These are phyloP conservation scores for Crenichthys baileyi DNA, from an alignment of 2,797 vertebrate species.

Conservation along the genomic window DNA sequence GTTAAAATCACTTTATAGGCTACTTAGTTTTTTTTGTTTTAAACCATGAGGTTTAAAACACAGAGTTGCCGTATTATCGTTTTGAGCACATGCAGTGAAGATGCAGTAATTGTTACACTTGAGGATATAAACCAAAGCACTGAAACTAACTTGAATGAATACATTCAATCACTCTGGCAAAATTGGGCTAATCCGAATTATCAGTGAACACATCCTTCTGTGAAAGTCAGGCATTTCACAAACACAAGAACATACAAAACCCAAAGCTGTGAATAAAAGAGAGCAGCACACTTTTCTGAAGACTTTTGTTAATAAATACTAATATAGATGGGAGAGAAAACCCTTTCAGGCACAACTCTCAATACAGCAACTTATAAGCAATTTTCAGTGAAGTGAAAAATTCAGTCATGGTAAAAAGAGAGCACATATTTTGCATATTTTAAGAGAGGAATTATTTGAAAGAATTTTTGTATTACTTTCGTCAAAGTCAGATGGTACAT, in stretches of 20 bases:
- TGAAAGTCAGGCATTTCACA: conserved; percentile 10
- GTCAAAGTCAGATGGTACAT: too few relatives aligned
- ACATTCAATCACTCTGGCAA: conserved; percentile 6
- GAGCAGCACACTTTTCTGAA: background rate
- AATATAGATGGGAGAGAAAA: background rate
- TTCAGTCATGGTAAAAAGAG: background rate
- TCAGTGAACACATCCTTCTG: conserved; percentile 16
- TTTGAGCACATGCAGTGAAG: background rate
- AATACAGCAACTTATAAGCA: background rate
- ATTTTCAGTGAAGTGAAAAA: background rate
- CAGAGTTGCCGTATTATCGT: background rate
- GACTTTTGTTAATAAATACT: background rate
- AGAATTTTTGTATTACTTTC: too few relatives aligned
- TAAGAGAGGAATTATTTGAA: too few relatives aligned
- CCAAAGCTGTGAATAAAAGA: background rate
- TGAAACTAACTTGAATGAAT: conserved; percentile 9
- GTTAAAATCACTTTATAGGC: background rate
- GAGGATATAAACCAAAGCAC: background rate
- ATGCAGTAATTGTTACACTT: background rate
- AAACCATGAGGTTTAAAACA: background rate
- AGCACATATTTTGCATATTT: too few relatives aligned
- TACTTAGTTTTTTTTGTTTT: background rate
- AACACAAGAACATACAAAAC: conserved; percentile 8
- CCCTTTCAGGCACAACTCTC: background rate
- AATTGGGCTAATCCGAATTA: background rate